Percentiles rank a stretch among this genome's conserved stretches.
These are phyloP conservation scores for Nothoprocta pentlandii DNA, from an alignment of 2,113 vertebrate genomes.

Conservation along the genomic window DNA sequence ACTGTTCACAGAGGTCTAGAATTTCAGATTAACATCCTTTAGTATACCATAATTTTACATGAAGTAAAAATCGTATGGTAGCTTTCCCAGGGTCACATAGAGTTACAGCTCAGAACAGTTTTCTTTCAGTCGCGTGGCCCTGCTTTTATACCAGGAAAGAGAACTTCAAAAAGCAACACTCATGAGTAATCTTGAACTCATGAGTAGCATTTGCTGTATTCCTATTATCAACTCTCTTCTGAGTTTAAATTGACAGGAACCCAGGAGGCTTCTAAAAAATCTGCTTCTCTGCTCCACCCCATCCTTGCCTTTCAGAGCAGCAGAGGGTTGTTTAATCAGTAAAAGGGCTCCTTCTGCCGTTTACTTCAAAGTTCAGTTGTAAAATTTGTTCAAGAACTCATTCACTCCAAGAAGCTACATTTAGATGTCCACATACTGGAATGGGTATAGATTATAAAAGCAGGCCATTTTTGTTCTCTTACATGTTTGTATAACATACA, in stretches of 20 bases:
- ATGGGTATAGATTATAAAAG: not conserved
- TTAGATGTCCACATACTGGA: not conserved
- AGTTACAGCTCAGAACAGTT: not conserved
- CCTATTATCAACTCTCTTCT: too few species aligned
- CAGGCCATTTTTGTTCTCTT: not conserved
- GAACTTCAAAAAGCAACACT: too few species aligned
- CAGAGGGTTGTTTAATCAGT: too few species aligned
- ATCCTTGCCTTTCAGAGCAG: too few species aligned
- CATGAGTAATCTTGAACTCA: not conserved
- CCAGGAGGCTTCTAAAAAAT: too few species aligned
- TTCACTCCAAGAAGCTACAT: not conserved
- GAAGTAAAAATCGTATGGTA: not conserved
- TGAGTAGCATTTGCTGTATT: not conserved
- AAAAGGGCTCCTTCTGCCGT: too few species aligned
- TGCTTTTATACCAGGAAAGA: not conserved
- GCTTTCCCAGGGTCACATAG: not conserved
- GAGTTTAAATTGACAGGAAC: too few species aligned
- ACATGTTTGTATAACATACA: not conserved
- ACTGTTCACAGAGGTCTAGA: slow-evolving; percentile 63
- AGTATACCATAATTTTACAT: not conserved
- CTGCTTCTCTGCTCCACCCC: too few species aligned
- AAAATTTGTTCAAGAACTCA: not conserved
- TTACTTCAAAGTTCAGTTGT: not conserved
- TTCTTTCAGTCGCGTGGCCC: not conserved
- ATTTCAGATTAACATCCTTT: not conserved